Base-by-base conservation (phyloP, 2,797 vertebrate species). In the Anguilla megastoma region DNA sequence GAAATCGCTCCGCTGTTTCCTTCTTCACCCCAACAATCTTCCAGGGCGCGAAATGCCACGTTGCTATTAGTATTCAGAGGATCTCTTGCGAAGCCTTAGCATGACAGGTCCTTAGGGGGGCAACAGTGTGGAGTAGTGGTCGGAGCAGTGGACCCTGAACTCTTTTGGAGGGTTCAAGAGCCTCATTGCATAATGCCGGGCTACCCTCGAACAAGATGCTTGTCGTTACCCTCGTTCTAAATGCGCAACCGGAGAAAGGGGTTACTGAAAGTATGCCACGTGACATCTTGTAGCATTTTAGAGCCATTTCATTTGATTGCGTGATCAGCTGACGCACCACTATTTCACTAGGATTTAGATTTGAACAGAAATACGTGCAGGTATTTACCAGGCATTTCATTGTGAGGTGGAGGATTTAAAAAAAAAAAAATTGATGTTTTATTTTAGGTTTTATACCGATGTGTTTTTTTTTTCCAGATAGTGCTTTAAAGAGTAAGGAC, bases 81-180 rank as follows among this genome's bases (percentile, higher is more conserved):
- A 48, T 24, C 9, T 76, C 71, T 76, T 80, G 76, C 76, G 21
- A 48, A 80, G 76, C 30, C 76, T 80, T n/a, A 48, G 76, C 41
- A 45, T 48, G 76, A 80, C 76, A n/a, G 76, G 9, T 80, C 76
- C 71, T 76, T 76, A 76, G 71, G 76, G 76, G 76, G 41, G 41
- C 36, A 48, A 24, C 76, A n/a, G 71, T 4, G 71, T 80, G 76
- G 76, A 80, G 76, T 80, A 45, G 76, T 80, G 76, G 76, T 80
- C 41, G 21, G 76, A 48, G 76, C 36, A 80, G 41, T 80, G 76
- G 76, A 80, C 76, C 76, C 76, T 80, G 76, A 80, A 80, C 76
- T 36, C 71, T 80, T 48, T 21, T 71, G 41, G 18, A 48, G 76
- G 33, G 76, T 24, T 80, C 76, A 24, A 9, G 76, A n/a, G 8